Base-by-base conservation (phyloP, 1,140 invertebrate genomes). In the Drosophila sp. region DNA sequence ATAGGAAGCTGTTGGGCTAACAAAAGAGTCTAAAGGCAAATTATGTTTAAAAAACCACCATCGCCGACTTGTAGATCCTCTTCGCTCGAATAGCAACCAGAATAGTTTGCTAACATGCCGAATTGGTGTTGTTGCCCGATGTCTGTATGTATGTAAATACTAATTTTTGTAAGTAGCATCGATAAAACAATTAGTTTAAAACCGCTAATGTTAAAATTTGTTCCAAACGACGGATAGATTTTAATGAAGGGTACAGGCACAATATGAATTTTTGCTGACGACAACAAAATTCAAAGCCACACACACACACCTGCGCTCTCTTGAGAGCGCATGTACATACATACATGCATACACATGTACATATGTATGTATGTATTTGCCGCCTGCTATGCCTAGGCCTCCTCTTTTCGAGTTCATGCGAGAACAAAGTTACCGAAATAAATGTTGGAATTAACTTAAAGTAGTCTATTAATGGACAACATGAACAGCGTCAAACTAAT, bases 201-300 rank as follows among this genome's bases (percentile, higher is more conserved):
- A 7, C 0, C 1, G 5, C 10, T 23, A 30, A 35, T 1, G 7
- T 40, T 29, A 27, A 40, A 61, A 7, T 23, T 32, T 23, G 17
- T 17, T 60, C 2, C 1, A 17, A 11, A 30, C 30, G 8, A 38
- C 25, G 7, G 25, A 35, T 17, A 17, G 2, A 1, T 7, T 23
- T 11, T 10, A 2, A 10, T 30, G 23, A 32, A 76, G 65, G 33
- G 72, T 58, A 62, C 57, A n/a, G 7, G n/a, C 55, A 35, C 30
- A 25, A 23, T 57, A 57, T 35, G 30, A 62, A 40, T 68, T 60
- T 62, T 63, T 76, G 73, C 73, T 76, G 73, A 76, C 73, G 73
- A 76, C 38, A 55, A 40, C 73, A 76, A 76, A 64, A 17, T 4
- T 68, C 11, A 30, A 27, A 35, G 55, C 17, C 65, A 33, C 6